Percentiles rank a stretch among this genome's conserved stretches.
Evolutionary conservation across 2,888 invertebrate genomes (phyloP).

Genomic region (Polyploca ridens): DNA sequence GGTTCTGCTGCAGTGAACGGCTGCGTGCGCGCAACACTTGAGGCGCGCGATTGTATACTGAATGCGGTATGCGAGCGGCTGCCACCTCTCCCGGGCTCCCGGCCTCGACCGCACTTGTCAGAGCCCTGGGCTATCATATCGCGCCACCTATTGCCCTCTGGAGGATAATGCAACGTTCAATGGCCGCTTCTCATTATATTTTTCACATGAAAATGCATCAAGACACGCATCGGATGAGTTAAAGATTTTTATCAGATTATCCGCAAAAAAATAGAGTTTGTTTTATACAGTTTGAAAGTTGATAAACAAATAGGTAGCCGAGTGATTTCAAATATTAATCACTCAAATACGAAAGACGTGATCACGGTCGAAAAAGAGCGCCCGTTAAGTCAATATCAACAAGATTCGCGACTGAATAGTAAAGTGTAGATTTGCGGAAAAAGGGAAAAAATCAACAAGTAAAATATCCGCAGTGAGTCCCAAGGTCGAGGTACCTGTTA

Average conservation of each 20-base stretch:
- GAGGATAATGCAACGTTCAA: slow-evolving; percentile 72
- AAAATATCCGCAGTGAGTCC: slow-evolving; percentile 72
- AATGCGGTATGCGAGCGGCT: slow-evolving; percentile 66
- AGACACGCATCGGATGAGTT: slow-evolving; percentile 12
- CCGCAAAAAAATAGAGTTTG: neutral
- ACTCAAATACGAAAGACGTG: slow-evolving; percentile 45
- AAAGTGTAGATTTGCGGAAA: slow-evolving; percentile 70
- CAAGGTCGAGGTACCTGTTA: slow-evolving; percentile 76
- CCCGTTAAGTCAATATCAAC: slow-evolving; percentile 23
- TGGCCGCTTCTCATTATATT: slow-evolving; percentile 67
- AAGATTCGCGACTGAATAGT: slow-evolving; percentile 46
- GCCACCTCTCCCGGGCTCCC: slow-evolving; percentile 75
- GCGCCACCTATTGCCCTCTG: slow-evolving; percentile 73
- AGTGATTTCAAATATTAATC: slow-evolving; percentile 17
- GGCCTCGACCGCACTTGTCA: slow-evolving; percentile 71
- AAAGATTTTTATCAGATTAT: neutral
- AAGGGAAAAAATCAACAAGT: slow-evolving; percentile 65
- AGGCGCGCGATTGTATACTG: slow-evolving; percentile 79
- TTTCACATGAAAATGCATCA: slow-evolving; percentile 43
- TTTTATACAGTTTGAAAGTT: neutral
- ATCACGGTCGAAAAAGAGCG: slow-evolving; percentile 29
- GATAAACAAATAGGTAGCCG: neutral
- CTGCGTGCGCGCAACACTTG: slow-evolving; percentile 78
- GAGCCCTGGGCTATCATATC: slow-evolving; percentile 72
- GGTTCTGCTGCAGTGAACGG: slow-evolving; percentile 59